Conservation (phyloP, 2,888 invertebrate genomes). For the Pelosia muscerda region DNA sequence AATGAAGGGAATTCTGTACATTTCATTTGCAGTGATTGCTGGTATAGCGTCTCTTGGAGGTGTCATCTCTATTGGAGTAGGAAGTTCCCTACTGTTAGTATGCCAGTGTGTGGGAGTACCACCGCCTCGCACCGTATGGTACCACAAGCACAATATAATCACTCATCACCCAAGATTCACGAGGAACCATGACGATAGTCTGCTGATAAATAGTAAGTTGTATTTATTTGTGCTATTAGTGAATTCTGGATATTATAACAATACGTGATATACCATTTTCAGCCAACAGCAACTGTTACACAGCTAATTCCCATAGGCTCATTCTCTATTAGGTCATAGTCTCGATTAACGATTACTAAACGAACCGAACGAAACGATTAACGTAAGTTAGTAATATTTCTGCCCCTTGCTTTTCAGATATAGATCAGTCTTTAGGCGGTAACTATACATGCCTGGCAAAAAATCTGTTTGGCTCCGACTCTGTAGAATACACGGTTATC, state of each 20-base stretch:
- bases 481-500: slow-evolving; percentile 91
- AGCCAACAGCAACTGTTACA: too few species aligned
- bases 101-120: slow-evolving; percentile 77
- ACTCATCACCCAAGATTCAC: slow-evolving; percentile 77
- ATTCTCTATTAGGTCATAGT: neutral
- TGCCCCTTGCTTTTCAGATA: slow-evolving; percentile 61
- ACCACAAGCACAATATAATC: slow-evolving; percentile 78
- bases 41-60: slow-evolving; percentile 89
- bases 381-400: neutral
- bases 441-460: slow-evolving; percentile 94
- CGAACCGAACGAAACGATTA: too few species aligned
- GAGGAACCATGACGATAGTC: slow-evolving; percentile 74
- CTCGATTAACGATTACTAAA: too few species aligned
- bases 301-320: too few species aligned
- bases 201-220: slow-evolving; percentile 76
- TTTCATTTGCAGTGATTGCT: slow-evolving; percentile 84
- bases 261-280: too few species aligned
- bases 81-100: slow-evolving; percentile 74
- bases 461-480: slow-evolving; percentile 94
- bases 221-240: neutral
- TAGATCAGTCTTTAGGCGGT: slow-evolving; percentile 88
- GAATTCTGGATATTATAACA: too few species aligned
- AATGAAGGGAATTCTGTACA: neutral
- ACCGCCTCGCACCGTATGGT: slow-evolving; percentile 77
- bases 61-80: slow-evolving; percentile 74